Conservation (phyloP, 2,797 vertebrate genomes). For the Sebastes oblongus region DNA sequence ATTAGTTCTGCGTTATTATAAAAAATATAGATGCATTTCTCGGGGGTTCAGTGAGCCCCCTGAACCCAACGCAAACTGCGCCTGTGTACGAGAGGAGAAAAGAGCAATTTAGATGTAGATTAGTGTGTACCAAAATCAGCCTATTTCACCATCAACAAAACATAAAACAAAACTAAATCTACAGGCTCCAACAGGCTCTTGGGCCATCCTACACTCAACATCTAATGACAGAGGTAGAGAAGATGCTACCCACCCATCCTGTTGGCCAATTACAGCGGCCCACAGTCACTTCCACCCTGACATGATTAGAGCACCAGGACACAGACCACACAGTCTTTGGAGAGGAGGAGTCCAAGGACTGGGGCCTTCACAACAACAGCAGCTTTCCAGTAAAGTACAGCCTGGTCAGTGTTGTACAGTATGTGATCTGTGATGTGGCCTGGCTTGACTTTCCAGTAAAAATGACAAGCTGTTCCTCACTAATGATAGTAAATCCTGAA, state of each 20-base stretch:
- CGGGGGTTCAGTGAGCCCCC: no score
- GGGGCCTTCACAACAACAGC: constrained; percentile 27
- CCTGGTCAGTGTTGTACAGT: constrained; percentile 21
- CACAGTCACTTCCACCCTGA: constrained; percentile 43
- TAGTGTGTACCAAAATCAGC: constrained; percentile 13
- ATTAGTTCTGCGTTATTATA: no score
- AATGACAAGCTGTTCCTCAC: constrained; percentile 6
- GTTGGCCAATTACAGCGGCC: constrained; percentile 41
- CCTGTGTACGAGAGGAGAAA: background rate
- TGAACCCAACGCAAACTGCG: no score
- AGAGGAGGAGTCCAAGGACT: background rate
- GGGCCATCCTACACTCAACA: constrained; percentile 9
- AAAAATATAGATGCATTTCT: no score
- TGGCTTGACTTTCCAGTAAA: background rate
- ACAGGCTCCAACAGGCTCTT: constrained; percentile 11
- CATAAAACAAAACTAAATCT: background rate
- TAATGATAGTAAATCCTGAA: constrained; percentile 19
- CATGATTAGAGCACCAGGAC: constrained; percentile 51
- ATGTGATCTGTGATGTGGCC: constrained; percentile 18
- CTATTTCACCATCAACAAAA: constrained; percentile 7
- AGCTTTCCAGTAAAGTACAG: constrained; percentile 35
- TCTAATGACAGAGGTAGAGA: constrained; percentile 48
- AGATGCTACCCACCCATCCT: constrained; percentile 41
- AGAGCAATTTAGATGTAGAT: constrained; percentile 5
- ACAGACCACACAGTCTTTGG: constrained; percentile 41